phyloP scores from a whole-genome alignment of 2,113 vertebrate species.

The Lophotis ruficrista region DNA sequence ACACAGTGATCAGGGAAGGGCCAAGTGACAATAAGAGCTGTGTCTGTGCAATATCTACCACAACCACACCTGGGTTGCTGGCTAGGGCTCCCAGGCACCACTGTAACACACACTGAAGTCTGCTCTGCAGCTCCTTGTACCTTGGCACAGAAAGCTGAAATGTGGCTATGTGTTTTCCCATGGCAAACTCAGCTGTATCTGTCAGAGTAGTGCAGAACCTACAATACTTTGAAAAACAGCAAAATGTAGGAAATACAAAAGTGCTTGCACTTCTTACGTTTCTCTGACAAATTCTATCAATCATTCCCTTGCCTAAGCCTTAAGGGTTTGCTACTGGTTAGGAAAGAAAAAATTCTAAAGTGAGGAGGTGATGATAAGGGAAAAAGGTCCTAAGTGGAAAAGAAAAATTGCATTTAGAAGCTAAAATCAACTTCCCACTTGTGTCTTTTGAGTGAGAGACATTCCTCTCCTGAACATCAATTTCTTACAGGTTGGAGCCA shows the following conservation, averaged over 20 bases:
- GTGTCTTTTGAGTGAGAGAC: neutral
- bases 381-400: neutral
- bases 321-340: neutral
- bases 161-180: neutral
- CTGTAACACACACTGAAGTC: neutral
- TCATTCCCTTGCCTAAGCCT: neutral
- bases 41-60: neutral
- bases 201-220: neutral
- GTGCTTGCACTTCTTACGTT: neutral
- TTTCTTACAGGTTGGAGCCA: neutral
- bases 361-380: neutral
- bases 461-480: neutral
- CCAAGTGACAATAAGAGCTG: neutral
- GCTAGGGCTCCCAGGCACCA: neutral
- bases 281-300: neutral
- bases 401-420: neutral
- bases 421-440: neutral
- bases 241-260: neutral
- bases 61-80: rapidly evolving
- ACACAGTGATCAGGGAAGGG: neutral
- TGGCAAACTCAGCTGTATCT: neutral
- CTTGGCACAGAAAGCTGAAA: neutral
- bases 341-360: neutral
- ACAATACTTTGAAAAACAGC: neutral
- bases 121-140: neutral